Evolutionary conservation across 2,113 vertebrate species (phyloP).

Genomic region (Xenopus borealis): DNA sequence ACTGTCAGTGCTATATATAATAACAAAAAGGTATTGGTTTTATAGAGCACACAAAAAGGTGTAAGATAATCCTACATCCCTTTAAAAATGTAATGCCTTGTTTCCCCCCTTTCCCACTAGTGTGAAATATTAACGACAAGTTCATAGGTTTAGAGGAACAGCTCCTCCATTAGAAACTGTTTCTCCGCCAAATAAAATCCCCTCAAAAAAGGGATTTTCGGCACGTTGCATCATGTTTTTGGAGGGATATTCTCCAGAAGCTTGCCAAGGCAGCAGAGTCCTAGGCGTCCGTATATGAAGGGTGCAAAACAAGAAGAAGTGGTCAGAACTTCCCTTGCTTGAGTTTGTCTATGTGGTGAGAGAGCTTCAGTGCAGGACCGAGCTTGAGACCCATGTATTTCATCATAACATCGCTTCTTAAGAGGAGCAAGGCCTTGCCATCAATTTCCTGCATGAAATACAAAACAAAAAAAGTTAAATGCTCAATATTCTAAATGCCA

Average conservation of each 20-base stretch:
- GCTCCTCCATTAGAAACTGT: background rate
- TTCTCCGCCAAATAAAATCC: conserved; percentile 11
- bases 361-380: conserved; percentile 93
- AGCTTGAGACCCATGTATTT: conserved; percentile 98
- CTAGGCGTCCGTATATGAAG: conserved; percentile 2
- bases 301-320: background rate
- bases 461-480: background rate
- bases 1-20: conserved; percentile 42
- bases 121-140: conserved; percentile 39
- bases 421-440: conserved; percentile 82
- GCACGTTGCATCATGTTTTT: conserved; percentile 5
- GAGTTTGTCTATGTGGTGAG: conserved; percentile 94
- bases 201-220: conserved; percentile 10
- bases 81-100: conserved; percentile 29
- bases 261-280: conserved; percentile 18
- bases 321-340: conserved; percentile 84
- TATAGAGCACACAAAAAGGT: conserved; percentile 14
- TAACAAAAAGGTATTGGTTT: conserved; percentile 35
- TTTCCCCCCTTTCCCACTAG: conserved; percentile 12
- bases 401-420: conserved; percentile 92
- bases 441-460: conserved; percentile 77
- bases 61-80: conserved; percentile 16
- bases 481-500: too few species aligned
- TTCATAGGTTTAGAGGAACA: conserved; percentile 21
- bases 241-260: conserved; percentile 5